These are phyloP conservation scores for Tetraodon nigroviridis DNA, from an alignment of 2,113 vertebrate species.

Conservation along the genomic window DNA sequence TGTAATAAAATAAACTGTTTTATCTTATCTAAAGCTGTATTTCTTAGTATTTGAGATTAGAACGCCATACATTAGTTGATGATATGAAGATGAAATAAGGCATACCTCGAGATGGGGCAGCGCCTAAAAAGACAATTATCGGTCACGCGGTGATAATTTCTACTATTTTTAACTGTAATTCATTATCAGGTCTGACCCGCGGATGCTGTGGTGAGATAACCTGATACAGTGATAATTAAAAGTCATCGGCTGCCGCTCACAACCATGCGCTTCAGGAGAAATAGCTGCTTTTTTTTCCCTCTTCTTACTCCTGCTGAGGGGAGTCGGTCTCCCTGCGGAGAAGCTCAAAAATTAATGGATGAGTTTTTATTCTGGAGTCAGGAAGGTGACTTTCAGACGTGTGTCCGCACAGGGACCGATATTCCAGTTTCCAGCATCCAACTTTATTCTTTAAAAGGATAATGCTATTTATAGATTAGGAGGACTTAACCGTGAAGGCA, in stretches of 20 bases:
- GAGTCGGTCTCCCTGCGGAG: constrained; percentile 33
- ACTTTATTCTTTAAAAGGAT: background rate
- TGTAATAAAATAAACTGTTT: too few relatives aligned
- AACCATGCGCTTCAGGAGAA: background rate
- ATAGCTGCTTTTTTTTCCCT: constrained; percentile 20
- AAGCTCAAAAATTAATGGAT: constrained; percentile 60
- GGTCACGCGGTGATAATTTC: background rate
- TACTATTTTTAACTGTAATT: constrained; percentile 4
- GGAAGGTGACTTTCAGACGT: constrained; percentile 57
- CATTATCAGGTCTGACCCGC: background rate
- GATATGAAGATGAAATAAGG: too few relatives aligned
- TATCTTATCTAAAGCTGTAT: too few relatives aligned
- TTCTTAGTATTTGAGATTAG: too few relatives aligned
- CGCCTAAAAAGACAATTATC: too few relatives aligned
- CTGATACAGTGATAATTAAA: constrained; percentile 8
- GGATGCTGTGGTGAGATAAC: constrained; percentile 5
- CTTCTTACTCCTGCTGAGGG: constrained; percentile 21
- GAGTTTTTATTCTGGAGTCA: constrained; percentile 54
- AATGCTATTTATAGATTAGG: background rate
- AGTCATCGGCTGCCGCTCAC: background rate
- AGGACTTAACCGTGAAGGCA: too few relatives aligned
- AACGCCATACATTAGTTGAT: too few relatives aligned
- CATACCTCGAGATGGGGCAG: too few relatives aligned
- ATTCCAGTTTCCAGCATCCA: constrained; percentile 16
- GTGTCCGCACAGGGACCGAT: constrained; percentile 18